Percentiles rank a stretch among this genome's conserved stretches.
phyloP scores from a whole-genome alignment of 2,888 invertebrate genomes.

The Dynastes hyllus region DNA sequence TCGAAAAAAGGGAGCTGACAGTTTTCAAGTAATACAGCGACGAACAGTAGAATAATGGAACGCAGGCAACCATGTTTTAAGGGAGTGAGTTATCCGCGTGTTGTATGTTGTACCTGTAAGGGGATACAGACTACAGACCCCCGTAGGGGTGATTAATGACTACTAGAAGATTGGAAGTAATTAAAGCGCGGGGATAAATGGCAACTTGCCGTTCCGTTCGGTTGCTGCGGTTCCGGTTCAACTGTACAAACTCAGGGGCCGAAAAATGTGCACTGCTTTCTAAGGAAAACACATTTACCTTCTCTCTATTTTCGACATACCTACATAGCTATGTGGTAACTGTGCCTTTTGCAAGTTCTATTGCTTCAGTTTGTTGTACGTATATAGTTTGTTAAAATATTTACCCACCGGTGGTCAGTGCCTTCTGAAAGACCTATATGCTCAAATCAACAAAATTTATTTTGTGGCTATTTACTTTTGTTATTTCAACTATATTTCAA shows the following conservation, averaged over 20 bases:
- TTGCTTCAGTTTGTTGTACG: too few relatives aligned
- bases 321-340: background rate
- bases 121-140: slow-evolving; percentile 51
- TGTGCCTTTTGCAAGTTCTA: too few relatives aligned
- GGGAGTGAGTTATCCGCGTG: slow-evolving; percentile 49
- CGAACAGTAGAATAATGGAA: slow-evolving; percentile 41
- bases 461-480: too few relatives aligned
- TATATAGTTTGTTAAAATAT: background rate
- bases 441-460: too few relatives aligned
- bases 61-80: slow-evolving; percentile 34
- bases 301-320: slow-evolving; percentile 35
- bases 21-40: slow-evolving; percentile 36
- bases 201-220: slow-evolving; percentile 70
- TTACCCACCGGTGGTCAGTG: too few relatives aligned
- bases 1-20: slow-evolving; percentile 31
- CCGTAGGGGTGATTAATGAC: slow-evolving; percentile 70
- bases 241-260: slow-evolving; percentile 56
- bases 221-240: slow-evolving; percentile 70
- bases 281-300: slow-evolving; percentile 46
- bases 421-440: too few relatives aligned
- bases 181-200: slow-evolving; percentile 72
- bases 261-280: slow-evolving; percentile 45
- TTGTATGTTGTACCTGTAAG: slow-evolving; percentile 50
- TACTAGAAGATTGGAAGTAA: slow-evolving; percentile 72
- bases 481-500: too few relatives aligned